Base-by-base conservation (phyloP, 2,888 invertebrate genomes). In the Troides oblongomaculatus region DNA sequence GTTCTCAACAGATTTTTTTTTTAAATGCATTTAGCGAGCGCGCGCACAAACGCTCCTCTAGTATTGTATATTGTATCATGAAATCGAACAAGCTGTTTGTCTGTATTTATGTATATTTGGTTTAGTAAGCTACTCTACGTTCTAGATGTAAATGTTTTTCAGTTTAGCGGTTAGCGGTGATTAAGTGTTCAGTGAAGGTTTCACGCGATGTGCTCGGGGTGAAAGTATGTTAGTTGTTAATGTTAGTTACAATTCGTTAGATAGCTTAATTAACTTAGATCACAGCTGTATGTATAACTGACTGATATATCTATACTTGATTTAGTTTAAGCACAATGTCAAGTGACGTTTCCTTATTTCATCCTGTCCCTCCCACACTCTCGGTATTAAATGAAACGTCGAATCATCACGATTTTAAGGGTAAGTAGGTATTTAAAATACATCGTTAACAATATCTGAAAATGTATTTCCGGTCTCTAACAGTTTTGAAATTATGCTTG, bases 31-130 rank as follows among this genome's bases (percentile, higher is more conserved):
- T 89, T 89, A 78, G 79, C 83, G 76, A 74, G 74, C 74, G 75
- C 81, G 83, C 85, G 82, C 83, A 83, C 83, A 83, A 81, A 79
- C 78, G 74, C 79, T 78, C 79, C 57, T 77, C 81, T 77, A 73
- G 83, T 82, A 83, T 86, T 86, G 84, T 89, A 88, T 86, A 80
- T 78, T 79, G 78, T 87, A 85, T 88, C 85, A 88, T 89, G 85
- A 87, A 89, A 86, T 90, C 87, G 88, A 90, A 87, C 90, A 89
- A 90, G 88, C 84, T 83, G 50, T 39, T 62, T 62, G 61, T 65
- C 56, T 56, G 57, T 69, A 62, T 61, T 66, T 66, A 62, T 60
- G 59, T 62, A 23, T 66, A 62, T 61, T 65, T 39, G 50, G 5
- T 65, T 59, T 58, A 59, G 65, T 59, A 30, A 25, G 60, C 60